These are phyloP conservation scores for Mechanitis messenoides DNA, from an alignment of 2,888 invertebrate genomes.

Conservation along the genomic window DNA sequence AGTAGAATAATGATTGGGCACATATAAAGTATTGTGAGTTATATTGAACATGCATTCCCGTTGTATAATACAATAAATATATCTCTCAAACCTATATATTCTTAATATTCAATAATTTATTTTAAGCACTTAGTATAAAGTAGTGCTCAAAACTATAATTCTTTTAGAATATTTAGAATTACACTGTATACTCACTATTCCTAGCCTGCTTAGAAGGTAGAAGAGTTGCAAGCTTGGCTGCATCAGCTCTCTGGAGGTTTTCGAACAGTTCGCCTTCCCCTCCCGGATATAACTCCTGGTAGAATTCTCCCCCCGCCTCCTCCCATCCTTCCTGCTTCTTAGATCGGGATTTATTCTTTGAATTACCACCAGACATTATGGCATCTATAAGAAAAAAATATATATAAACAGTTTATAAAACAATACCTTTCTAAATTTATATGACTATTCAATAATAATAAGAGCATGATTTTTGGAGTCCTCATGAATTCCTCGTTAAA, in stretches of 20 bases:
- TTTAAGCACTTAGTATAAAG: too few species aligned
- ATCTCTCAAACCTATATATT: too few species aligned
- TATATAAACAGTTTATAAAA: neutral
- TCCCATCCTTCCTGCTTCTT: constrained; percentile 81
- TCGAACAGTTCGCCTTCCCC: constrained; percentile 79
- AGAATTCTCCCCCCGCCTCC: constrained; percentile 90
- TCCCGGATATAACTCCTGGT: constrained; percentile 88
- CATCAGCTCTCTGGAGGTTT: constrained; percentile 82
- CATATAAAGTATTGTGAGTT: too few species aligned
- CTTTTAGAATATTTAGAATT: neutral
- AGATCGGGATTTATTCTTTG: constrained; percentile 57
- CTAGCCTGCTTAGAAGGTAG: constrained; percentile 88
- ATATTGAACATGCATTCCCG: too few species aligned
- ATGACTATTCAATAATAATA: too few species aligned
- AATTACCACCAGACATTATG: constrained; percentile 68
- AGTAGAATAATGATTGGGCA: neutral
- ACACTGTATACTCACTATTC: constrained; percentile 72
- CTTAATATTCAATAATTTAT: too few species aligned
- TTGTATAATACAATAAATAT: too few species aligned
- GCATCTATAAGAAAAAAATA: constrained; percentile 25
- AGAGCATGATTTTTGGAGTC: too few species aligned
- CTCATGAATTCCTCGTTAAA: too few species aligned
- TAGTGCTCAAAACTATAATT: neutral
- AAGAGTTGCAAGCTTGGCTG: constrained; percentile 84
- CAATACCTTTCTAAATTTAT: too few species aligned